Evolutionary conservation across 2,888 invertebrate genomes (phyloP), one percentile per base, ranked within the genome.

Genomic region (Rapana venosa): DNA sequence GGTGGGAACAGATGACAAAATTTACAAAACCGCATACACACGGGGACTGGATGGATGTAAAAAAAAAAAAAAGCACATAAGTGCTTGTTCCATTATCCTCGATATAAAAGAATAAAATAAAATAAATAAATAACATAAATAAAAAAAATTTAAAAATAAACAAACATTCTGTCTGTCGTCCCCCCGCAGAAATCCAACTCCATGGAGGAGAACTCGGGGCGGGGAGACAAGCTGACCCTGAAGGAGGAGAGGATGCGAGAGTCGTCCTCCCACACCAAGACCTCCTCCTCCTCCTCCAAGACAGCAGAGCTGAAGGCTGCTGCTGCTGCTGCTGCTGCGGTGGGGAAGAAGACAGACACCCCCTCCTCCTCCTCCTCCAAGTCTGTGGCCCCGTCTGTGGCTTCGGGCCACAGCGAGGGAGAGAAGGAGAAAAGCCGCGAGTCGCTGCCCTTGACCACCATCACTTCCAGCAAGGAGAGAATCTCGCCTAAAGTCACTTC

Each of bases 181-280:
- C 13, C n/a, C 17, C 30, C 32, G 1, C 88, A 88, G 88, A 88
- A 88, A 35, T 66, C 88, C 36, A 88, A n/a, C 22, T 81, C 83
- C 35, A 88, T 88, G 88, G 88, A 88, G 83, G 83, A 88, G 13
- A 66, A n/a, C 56, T 81, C 83, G 11, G 88, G n/a, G 13, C 32
- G 66, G 11, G n/a, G n/a, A 61, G 88, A 88, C 83, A 88, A 83
- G 66, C 61, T 30, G 58, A 74, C 17, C 47, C 58, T 79, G 58
- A 88, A 88, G 22, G 74, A 58, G 58, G 32, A 36, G 11, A 22
- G 74, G 30, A 30, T 36, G 20, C 66, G 32, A 32, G 30, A 35
- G 20, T 83, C 36, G 17, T 35, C 83, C 20, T 56, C 32, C 22
- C 17, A 15, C 30, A 83, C 36, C 56, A 32, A 56, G 47, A 35